Base-by-base conservation (phyloP, 2,797 vertebrate genomes). In the Amniataba percoides region DNA sequence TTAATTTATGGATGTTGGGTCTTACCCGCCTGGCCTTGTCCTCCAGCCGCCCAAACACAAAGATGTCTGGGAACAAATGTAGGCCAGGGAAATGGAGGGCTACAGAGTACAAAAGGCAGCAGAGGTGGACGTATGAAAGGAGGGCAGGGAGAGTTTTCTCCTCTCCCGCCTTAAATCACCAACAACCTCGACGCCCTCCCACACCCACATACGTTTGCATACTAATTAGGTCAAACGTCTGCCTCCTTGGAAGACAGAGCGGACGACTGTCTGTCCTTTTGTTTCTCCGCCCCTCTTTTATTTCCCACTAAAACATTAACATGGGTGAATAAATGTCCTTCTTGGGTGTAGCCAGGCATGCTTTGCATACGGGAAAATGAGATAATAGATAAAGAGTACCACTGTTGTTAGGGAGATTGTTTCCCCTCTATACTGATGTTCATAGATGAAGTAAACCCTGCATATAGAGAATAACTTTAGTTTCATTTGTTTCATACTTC, bases 151-250 rank as follows among this genome's bases (percentile, higher is more conserved):
- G 73, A 71, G 21, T 45, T 74, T 74, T 67, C 53, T 74, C 57
- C 56, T 77, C 75, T 71, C 56, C 65, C 3, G 25, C 69, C 68
- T 84, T 76, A 78, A 87, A 87, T 84, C 69, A 85, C 78, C 68
- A 76, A 64, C 84, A 79, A 68, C 60, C 81, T 71, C 62, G 71
- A 81, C 55, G 5, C 70, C 76, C 81, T 82, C 69, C 69, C 27
- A 25, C 71, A 45, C 64, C 49, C 13, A 1, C 87, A 90, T 87
- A 86, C 61, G 63, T 92, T 92, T 88, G 81, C 91, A 93, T 94
- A 86, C 68, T 91, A 92, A 94, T 93, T 82, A 92, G 92, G 90
- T 92, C 87, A 93, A 85, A 82, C 81, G 91, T 93, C 93, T 93
- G 90, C 81, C 83, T 93, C 84, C 87, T 93, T 90, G 85, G 81